Percentiles rank a stretch among this genome's conserved stretches.
These are phyloP conservation scores for Daktulosphaira vitifoliae DNA, from an alignment of 1,140 invertebrate genomes.

Conservation along the genomic window DNA sequence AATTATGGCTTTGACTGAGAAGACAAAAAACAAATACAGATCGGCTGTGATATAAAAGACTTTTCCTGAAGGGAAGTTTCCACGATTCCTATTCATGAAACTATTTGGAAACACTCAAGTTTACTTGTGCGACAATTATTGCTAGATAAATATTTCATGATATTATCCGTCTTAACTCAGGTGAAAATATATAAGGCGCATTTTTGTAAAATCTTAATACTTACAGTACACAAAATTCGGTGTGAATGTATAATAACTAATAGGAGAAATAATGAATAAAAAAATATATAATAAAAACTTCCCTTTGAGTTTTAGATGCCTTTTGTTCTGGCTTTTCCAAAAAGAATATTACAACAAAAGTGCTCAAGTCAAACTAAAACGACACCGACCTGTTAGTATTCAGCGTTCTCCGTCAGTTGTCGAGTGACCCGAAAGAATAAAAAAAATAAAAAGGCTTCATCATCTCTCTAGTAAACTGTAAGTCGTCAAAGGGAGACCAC, in stretches of 20 bases:
- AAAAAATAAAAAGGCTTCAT: background rate
- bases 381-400: background rate
- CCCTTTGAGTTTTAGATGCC: background rate
- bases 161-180: too few species aligned
- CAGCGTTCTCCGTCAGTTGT: background rate
- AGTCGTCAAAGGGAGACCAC: background rate
- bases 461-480: background rate
- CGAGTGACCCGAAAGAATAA: conserved; percentile 15
- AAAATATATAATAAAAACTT: background rate
- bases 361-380: background rate
- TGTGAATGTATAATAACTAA: background rate
- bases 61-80: too few species aligned
- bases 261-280: background rate
- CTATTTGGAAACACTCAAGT: too few species aligned
- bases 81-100: too few species aligned
- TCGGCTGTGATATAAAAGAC: too few species aligned
- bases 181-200: too few species aligned
- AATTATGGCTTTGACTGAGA: too few species aligned
- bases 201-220: too few species aligned
- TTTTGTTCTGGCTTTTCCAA: conserved; percentile 2
- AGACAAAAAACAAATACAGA: too few species aligned
- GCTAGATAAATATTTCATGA: too few species aligned
- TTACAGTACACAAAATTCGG: too few species aligned
- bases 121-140: too few species aligned
- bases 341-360: conserved; percentile 12